Evolutionary conservation across 23 tunicate species (phyloP).

Genomic region (Clavelina lepadiformis): DNA sequence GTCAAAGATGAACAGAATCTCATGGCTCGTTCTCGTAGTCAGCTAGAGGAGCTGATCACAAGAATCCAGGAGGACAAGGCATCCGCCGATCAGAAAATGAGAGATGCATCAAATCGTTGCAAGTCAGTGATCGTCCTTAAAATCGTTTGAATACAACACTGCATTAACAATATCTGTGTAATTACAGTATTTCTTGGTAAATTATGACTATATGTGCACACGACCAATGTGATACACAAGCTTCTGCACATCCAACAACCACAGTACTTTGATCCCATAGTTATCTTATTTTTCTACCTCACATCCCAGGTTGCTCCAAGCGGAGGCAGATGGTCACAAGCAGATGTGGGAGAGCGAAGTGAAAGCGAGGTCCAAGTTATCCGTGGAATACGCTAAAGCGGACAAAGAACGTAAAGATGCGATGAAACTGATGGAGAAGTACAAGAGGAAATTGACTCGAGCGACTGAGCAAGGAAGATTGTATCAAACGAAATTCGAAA

Average conservation of each 20-base stretch:
- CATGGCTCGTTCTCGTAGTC: slow-evolving; percentile 25
- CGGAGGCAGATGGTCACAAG: slow-evolving; percentile 70
- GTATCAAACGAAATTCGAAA: slow-evolving; percentile 36
- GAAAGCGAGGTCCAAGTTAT: slow-evolving; percentile 44
- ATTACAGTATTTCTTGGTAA: too few relatives aligned
- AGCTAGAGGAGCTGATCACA: slow-evolving; percentile 65
- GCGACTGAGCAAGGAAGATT: slow-evolving; percentile 41
- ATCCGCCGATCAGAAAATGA: slow-evolving; percentile 44
- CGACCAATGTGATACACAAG: too few relatives aligned
- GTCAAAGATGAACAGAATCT: slow-evolving; percentile 32
- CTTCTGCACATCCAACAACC: too few relatives aligned
- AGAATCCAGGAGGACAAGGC: slow-evolving; percentile 60
- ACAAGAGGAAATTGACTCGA: slow-evolving; percentile 12
- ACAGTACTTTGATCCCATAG: too few relatives aligned
- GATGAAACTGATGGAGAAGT: slow-evolving; percentile 16
- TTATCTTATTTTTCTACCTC: too few relatives aligned
- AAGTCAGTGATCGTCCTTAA: slow-evolving; percentile 8
- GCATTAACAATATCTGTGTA: too few relatives aligned
- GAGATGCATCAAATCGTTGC: slow-evolving; percentile 23
- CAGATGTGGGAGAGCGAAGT: slow-evolving; percentile 85
- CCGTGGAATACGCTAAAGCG: slow-evolving; percentile 29
- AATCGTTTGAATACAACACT: too few relatives aligned
- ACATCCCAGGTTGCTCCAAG: slow-evolving; percentile 51
- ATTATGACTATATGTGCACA: too few relatives aligned
- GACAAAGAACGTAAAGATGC: slow-evolving; percentile 49